Base-by-base conservation (phyloP, 1,140 invertebrate species). In the Hypsibius dujardini region DNA sequence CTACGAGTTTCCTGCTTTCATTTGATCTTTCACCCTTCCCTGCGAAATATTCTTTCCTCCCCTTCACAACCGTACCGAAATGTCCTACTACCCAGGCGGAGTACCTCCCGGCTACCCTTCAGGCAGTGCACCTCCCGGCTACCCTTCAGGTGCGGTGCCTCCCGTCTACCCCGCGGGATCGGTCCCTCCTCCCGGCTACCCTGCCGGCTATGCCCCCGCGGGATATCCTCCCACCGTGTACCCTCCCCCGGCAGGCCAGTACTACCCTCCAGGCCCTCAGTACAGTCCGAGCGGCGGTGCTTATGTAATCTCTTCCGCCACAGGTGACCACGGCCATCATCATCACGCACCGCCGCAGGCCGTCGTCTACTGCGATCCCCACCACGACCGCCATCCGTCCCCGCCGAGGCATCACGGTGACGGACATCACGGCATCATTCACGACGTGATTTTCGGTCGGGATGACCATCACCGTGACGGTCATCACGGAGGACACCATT, bases 41-140 rank as follows among this genome's bases (percentile, higher is more conserved):
- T 28, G 28, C 28, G 28, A 28, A 28, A 28, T 28, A 28, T 28
- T 28, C 28, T 28, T 28, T 28, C 28, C 28, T 28, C 28, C 28
- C 28, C 28, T 28, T 28, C 28, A 28, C 28, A 28, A 28, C 28
- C 28, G 28, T 28, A 28, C 28, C 28, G 28, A 28, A 28, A 28
- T 28, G 28, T 28, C 28, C 28, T 28, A 28, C 28, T 28, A 28
- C 28, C 28, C 28, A 28, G 28, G 28, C 28, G 28, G 28, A 28
- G 28, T 28, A 28, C 28, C 28, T 28, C 28, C 28, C 28, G 28
- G 28, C 28, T 28, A 28, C 28, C 28, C 28, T 28, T 28, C 28
- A 28, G 74, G 71, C 78, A 79, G 71, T 28, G 28, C 28, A 28
- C 28, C 28, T 28, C 28, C 28, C 28, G 28, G 28, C 28, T 28